Evolutionary conservation across 2,113 vertebrate genomes (phyloP).

Genomic region (Gadus macrocephalus): DNA sequence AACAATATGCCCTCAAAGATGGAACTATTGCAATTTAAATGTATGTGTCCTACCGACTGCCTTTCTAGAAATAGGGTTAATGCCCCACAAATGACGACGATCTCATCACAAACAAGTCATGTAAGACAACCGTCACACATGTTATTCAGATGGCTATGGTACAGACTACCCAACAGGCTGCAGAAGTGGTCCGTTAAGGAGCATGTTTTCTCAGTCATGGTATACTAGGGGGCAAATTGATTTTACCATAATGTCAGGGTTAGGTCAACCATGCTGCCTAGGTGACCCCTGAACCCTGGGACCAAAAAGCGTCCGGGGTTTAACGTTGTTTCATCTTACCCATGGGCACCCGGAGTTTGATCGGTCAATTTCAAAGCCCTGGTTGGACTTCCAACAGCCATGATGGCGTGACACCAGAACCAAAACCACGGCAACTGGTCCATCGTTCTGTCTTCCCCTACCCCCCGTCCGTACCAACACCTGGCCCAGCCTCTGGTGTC

Average conservation of each 20-base stretch:
- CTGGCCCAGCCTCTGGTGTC: constrained; percentile 13
- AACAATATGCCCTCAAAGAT: too few relatives aligned
- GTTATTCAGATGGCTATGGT: too few relatives aligned
- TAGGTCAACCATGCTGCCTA: constrained; percentile 28
- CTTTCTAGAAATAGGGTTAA: too few relatives aligned
- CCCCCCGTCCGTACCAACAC: constrained; percentile 15
- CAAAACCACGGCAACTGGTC: background rate
- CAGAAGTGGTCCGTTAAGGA: background rate
- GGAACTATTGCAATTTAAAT: too few relatives aligned
- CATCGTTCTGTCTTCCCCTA: background rate
- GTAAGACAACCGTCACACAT: too few relatives aligned
- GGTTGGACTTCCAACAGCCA: background rate
- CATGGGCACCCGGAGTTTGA: constrained; percentile 19
- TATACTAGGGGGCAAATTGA: constrained; percentile 21
- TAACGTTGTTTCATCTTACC: constrained; percentile 7
- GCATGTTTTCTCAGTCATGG: constrained; percentile 38
- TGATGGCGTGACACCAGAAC: too few relatives aligned
- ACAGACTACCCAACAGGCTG: too few relatives aligned
- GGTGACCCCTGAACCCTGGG: constrained; percentile 19
- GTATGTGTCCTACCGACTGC: too few relatives aligned
- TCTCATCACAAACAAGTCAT: too few relatives aligned
- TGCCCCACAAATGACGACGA: too few relatives aligned
- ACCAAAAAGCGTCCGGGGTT: background rate
- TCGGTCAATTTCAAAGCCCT: constrained; percentile 8
- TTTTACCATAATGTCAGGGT: constrained; percentile 27